Base-by-base conservation (phyloP, 2,113 vertebrate species). In the Climacteris rufus region DNA sequence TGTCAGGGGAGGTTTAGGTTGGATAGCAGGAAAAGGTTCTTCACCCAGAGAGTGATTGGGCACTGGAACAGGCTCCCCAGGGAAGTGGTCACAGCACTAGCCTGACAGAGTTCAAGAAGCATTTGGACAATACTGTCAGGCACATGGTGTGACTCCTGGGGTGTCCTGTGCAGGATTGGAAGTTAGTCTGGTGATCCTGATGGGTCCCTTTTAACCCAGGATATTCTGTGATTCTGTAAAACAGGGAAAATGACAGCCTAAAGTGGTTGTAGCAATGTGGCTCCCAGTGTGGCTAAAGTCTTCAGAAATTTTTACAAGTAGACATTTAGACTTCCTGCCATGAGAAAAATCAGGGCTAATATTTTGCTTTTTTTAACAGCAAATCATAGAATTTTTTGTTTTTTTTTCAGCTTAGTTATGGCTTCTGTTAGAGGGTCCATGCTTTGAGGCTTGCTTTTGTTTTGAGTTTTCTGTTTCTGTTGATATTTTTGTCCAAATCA, bases 1-100 rank as follows among this genome's bases (percentile, higher is more conserved):
- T 20, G 8, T n/a, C 20, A 60, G 6, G 6, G 16, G 9, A 82
- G 6, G 16, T 68, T 30, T 40, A 30, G n/a, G 24, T 2, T 53
- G 25, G 30, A 6, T 61, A 9, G n/a, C 0, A 11, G 45, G 2
- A 30, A 15, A 25, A 39, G 4, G 0, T 15, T 89, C 0, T 53
- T 68, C 17, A 30, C 2, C 5, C 11, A 15, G 21, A 18, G 19
- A 2, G 13, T 53, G 28, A 0, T 9, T 60, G 69, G 8, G 11
- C n/a, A 15, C 17, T 68, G 53, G 11, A 53, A 17, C 47, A 54
- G 35, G 6, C 8, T 75, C 7, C 11, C 11, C 9, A 27, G 21
- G 17, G 40, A 3, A 31, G 16, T 31, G 53, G 11, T 68, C n/a
- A 30, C 30, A 40, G n/a, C 69, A 40, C 11, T 24, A 65, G 4